These are phyloP conservation scores for Polydrusus tereticollis DNA, from an alignment of 2,888 invertebrate genomes.

Conservation along the genomic window DNA sequence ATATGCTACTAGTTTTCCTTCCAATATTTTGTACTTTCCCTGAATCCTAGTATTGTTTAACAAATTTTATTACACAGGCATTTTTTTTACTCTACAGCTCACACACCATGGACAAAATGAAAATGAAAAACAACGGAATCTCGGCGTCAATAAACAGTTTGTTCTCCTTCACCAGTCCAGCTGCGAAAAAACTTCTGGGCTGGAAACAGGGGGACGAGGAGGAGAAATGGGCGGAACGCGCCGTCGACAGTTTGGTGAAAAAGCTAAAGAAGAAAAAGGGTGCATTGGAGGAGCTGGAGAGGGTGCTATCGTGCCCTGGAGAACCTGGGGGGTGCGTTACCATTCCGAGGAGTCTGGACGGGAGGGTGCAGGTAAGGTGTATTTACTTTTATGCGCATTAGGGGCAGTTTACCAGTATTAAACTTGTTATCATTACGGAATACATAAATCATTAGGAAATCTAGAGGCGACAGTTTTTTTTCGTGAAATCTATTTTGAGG, in stretches of 20 bases:
- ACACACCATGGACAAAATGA: background rate
- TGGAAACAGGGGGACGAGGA: slow-evolving; percentile 98
- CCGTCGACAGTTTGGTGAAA: slow-evolving; percentile 95
- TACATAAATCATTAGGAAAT: background rate
- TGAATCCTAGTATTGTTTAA: too few relatives aligned
- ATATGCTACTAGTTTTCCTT: too few relatives aligned
- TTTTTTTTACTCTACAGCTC: too few relatives aligned
- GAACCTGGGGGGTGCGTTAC: slow-evolving; percentile 96
- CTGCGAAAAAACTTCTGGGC: slow-evolving; percentile 92
- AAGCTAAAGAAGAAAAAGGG: slow-evolving; percentile 94
- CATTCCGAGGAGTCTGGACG: slow-evolving; percentile 92
- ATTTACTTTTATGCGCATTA: background rate
- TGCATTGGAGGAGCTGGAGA: slow-evolving; percentile 92
- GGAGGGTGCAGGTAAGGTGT: slow-evolving; percentile 67
- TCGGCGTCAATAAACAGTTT: slow-evolving; percentile 78
- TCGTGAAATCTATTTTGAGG: background rate
- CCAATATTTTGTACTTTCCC: too few relatives aligned
- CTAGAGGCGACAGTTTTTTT: background rate
- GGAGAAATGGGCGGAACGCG: slow-evolving; percentile 98
- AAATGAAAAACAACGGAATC: background rate
- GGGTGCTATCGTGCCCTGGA: slow-evolving; percentile 92
- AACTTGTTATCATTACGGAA: too few relatives aligned
- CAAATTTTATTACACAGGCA: too few relatives aligned
- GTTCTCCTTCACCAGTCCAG: slow-evolving; percentile 94
- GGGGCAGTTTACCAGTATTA: too few relatives aligned